Base-by-base conservation (phyloP, 2,797 vertebrate species). In the Lophura swinhoii region DNA sequence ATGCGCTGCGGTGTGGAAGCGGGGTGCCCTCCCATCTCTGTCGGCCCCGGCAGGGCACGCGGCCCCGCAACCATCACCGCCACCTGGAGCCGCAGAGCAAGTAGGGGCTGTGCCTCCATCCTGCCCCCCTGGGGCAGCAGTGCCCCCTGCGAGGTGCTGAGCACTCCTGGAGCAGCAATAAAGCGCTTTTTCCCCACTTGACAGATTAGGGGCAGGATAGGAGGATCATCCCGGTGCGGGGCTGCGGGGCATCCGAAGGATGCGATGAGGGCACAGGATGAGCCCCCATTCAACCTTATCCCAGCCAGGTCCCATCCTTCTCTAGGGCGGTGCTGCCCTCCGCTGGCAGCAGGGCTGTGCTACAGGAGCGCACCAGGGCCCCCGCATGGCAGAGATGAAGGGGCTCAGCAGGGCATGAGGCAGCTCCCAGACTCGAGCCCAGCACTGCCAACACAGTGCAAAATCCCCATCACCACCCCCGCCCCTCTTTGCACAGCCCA, bases 61-160 rank as follows among this genome's bases (percentile, higher is more conserved):
- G 95, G 66, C 96, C 96, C 44, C 96, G 97, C 1, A 97, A 97
- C 56, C 97, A 98, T 68, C 98, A 98, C 92, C 97, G 94, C 7
- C 97, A 95, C 84, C 90, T 98, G 23, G 95, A 97, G 67, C 87
- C 84, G 1, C 90, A 93, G 0, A 4, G 96, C 77, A 97, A 97
- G 67, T 97, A 95, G 96, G 43, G 66, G 9, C 26, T 5, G 0
- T 46, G 21, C 3, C 5, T 37, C 0, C 1, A 24, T 14, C 31
- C 37, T 6, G 22, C 29, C 46, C 7, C 21, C 35, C 53, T 16
- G 0, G 29, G 49, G 62, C 4, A 1, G 33, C 44, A 7, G 39
- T 15, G 13, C 8, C 20, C 39, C 41, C 41, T 2, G 1, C 8
- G 0, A 0, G 59, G 24, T 39, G 35, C 22, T n/a, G 74, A 71